These are phyloP conservation scores for Graptemys geographica DNA, from an alignment of 2,797 vertebrate species.

Conservation along the genomic window DNA sequence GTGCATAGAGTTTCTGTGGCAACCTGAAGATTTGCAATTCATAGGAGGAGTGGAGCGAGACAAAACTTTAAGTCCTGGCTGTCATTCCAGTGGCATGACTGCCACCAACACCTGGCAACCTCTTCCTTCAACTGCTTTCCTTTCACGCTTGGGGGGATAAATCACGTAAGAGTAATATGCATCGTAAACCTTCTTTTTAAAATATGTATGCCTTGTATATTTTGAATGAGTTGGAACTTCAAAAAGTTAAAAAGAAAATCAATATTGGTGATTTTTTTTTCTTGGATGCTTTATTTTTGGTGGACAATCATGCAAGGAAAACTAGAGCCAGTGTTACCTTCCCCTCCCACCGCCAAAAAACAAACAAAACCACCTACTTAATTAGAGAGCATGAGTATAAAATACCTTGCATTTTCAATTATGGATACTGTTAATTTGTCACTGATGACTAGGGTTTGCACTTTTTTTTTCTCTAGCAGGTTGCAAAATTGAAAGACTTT, in stretches of 20 bases:
- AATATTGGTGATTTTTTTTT: constrained; percentile 1
- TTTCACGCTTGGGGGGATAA: constrained; percentile 41
- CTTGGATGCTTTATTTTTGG: background rate
- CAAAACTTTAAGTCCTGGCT: constrained; percentile 55
- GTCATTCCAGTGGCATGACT: constrained; percentile 48
- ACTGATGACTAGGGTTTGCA: background rate
- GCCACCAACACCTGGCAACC: constrained; percentile 45
- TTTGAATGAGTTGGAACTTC: background rate
- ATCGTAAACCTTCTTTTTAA: constrained; percentile 43
- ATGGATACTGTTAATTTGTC: background rate
- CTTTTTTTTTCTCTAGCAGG: background rate
- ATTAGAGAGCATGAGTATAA: background rate
- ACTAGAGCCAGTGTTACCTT: background rate
- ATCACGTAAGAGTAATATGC: constrained; percentile 9
- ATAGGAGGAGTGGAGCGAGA: constrained; percentile 59
- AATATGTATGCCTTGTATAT: background rate
- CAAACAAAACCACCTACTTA: background rate
- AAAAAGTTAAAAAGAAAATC: background rate
- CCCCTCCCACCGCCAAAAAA: background rate
- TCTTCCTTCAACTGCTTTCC: constrained; percentile 48
- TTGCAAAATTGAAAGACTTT: background rate
- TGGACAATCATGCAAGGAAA: background rate
- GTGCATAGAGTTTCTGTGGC: constrained; percentile 76
- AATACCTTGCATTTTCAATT: constrained; percentile 13
- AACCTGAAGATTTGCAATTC: constrained; percentile 75